Base-by-base conservation (phyloP, 2,113 vertebrate species). In the Rutilus rutilus region DNA sequence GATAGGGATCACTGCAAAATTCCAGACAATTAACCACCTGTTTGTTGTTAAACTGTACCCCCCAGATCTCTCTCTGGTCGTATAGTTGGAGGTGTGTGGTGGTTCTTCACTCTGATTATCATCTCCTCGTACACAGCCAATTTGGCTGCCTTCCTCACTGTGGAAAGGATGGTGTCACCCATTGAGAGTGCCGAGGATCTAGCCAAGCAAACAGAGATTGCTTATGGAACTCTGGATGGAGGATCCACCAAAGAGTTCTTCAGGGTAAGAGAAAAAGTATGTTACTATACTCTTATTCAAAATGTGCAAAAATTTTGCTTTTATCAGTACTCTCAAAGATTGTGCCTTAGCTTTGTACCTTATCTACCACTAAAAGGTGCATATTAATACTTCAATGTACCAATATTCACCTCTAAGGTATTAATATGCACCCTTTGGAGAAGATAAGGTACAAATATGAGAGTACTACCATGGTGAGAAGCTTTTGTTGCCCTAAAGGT, bases 81-180 rank as follows among this genome's bases (percentile, higher is more conserved):
- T 69, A 97, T 97, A 39, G 97, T 97, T 0, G 96, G 97, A 27
- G 97, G 97, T 0, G 97, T 97, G 90, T 97, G 97, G 97, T 97
- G 97, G 97, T 97, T 97, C 94, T 97, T 97, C 92, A 97, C 97
- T 79, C 94, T 99, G 93, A 99, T 99, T 94, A 99, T 99, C 95
- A 99, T 99, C 92, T 99, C 98, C 52, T 99, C 98, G 47, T 99
- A 99, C 89, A 99, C 98, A 82, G 98, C 98, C 92, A 99, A 99
- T 93, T 95, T 99, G 92, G 98, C 98, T 10, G 98, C 98, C 89
- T 99, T 99, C 95, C 96, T 99, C 90, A 99, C 98, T 0, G 98
- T 99, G 87, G 98, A 99, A 92, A 96, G 98, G 90, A 99, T 99
- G 98, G 98, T 97, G 86, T 97, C 97, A 6, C 97, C 97, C 87